These are phyloP conservation scores for Tetragonisca angustula DNA, from an alignment of 2,888 invertebrate species.

Conservation along the genomic window DNA sequence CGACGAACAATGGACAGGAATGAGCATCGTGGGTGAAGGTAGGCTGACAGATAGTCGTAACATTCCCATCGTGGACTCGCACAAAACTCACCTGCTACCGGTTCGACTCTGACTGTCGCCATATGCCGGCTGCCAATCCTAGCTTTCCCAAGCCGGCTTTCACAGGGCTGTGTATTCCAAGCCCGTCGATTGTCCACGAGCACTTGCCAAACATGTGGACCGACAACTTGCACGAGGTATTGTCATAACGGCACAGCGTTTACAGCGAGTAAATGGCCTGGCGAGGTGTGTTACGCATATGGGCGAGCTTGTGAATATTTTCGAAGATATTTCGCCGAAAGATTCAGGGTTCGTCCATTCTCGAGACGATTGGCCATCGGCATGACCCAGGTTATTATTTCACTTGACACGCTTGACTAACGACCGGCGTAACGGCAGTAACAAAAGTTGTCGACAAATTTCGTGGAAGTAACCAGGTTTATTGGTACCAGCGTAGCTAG, in stretches of 20 bases:
- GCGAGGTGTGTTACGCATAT: conserved; percentile 29
- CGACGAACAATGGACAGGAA: conserved; percentile 47
- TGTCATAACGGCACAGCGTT: conserved; percentile 34
- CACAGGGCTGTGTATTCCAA: conserved; percentile 34
- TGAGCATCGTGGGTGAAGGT: conserved; percentile 57
- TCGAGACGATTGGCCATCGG: neutral
- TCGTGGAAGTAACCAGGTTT: conserved; percentile 6
- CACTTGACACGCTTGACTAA: too few relatives aligned
- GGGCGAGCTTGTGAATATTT: neutral
- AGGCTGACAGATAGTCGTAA: conserved; percentile 72
- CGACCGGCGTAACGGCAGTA: neutral
- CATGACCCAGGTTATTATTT: neutral
- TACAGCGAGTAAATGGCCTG: conserved; percentile 10
- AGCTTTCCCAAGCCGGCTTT: conserved; percentile 63
- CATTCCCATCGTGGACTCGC: conserved; percentile 78
- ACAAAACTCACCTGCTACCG: conserved; percentile 81
- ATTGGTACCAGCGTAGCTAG: neutral
- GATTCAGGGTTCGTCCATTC: neutral
- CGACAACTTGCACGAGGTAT: conserved; percentile 35
- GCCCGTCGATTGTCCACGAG: conserved; percentile 18
- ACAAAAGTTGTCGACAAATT: too few relatives aligned
- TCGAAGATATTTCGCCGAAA: neutral
- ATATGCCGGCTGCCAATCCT: conserved; percentile 70
- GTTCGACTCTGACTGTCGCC: conserved; percentile 68
- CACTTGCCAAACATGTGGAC: conserved; percentile 51